Base-by-base conservation (phyloP, 2,888 invertebrate species). In the Bugulina stolonifera region DNA sequence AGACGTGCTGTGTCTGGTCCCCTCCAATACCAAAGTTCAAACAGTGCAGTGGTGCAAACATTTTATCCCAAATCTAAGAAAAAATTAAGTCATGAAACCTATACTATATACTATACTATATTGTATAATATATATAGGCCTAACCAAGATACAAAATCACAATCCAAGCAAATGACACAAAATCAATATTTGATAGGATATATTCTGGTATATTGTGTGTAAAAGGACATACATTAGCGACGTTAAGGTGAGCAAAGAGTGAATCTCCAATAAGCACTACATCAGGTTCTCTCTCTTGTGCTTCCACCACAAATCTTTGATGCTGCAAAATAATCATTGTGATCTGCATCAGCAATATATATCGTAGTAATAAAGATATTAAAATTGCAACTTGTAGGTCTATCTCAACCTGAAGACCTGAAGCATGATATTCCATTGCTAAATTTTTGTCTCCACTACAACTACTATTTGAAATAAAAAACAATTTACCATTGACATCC, bases 201-300 rank as follows among this genome's bases (percentile, higher is more conserved):
- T n/a, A n/a, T n/a, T n/a, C n/a, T n/a, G n/a, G n/a, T n/a, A n/a
- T n/a, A n/a, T n/a, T n/a, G n/a, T n/a, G n/a, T n/a, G n/a, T n/a
- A n/a, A n/a, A n/a, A n/a, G n/a, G n/a, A n/a, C n/a, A 73, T 76
- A 86, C 86, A 77, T 92, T 91, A 25, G 92, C 91, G 78, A 91
- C 91, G 80, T 91, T 90, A 78, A 94, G 85, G 69, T 91, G 90
- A 85, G 91, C 91, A 74, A 94, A 87, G 77, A 94, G 89, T 69
- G 93, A 93, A 85, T 94, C 95, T 0, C 94, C 95, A 76, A 94
- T 89, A 79, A 94, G 93, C 77, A 94, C 89, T 35, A 94, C 93
- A 83, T 95, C 94, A 22, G 93, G 93, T 85, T 95, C 94, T 85
- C 91, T 91, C 79, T 92, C 93, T 82, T 91, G 90, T 5, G 92